Percentiles rank a stretch among this genome's conserved stretches.
Conservation (phyloP, 2,888 invertebrate species). For the Metacarcinus magister region DNA sequence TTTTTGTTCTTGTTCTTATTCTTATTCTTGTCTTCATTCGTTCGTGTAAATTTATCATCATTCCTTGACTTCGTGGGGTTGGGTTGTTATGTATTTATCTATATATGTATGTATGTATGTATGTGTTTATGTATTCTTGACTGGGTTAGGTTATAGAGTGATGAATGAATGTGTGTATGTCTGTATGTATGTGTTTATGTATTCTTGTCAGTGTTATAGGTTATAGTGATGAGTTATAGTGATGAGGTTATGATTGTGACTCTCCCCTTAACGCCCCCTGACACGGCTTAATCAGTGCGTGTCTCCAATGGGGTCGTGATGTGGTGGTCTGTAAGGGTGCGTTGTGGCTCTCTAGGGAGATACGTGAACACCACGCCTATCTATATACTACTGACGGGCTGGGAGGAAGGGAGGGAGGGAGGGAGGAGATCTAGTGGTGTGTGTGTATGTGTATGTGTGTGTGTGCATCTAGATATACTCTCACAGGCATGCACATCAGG, state of each 20-base stretch:
- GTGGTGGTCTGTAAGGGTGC: neutral
- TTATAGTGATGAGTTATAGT: neutral
- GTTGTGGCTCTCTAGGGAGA: constrained; percentile 5
- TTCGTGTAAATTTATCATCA: neutral
- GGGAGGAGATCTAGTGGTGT: neutral
- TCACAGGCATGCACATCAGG: no score
- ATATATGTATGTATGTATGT: no score
- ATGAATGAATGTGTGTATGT: no score
- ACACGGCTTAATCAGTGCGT: neutral
- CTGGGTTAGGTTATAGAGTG: no score
- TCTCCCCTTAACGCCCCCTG: neutral
- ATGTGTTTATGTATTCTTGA: neutral
- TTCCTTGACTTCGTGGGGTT: neutral
- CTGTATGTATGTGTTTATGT: no score
- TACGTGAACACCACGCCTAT: neutral
- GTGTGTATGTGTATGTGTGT: constrained; percentile 20
- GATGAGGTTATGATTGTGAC: neutral
- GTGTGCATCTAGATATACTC: no score
- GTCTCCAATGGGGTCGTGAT: neutral
- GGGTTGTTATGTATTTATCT: neutral
- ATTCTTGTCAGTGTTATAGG: neutral
- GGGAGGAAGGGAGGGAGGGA: neutral
- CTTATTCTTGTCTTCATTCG: neutral
- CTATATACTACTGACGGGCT: neutral
- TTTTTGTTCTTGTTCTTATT: neutral